Percentiles rank a stretch among this genome's conserved stretches.
These are phyloP conservation scores for Prionailurus viverrinus DNA, from an alignment of 2,113 vertebrate genomes.

Conservation along the genomic window DNA sequence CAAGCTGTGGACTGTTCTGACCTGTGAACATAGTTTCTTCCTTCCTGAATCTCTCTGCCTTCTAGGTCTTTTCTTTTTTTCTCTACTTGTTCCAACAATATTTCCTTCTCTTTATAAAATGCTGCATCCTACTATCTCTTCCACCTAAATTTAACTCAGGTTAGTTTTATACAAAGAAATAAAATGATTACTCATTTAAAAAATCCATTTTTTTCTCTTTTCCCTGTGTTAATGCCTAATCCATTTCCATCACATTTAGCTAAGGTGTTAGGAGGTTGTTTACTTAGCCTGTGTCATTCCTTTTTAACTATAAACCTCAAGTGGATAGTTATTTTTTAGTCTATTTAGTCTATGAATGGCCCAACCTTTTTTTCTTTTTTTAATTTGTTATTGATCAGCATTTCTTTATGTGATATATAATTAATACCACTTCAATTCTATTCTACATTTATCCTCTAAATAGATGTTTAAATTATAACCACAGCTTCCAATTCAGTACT, in stretches of 20 bases:
- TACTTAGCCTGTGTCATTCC: neutral
- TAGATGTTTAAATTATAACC: slow-evolving; percentile 44
- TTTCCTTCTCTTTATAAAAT: slow-evolving; percentile 14
- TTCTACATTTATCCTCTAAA: slow-evolving; percentile 47
- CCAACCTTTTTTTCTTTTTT: neutral
- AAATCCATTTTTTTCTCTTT: neutral
- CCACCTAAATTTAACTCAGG: neutral
- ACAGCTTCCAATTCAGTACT: neutral
- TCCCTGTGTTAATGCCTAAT: neutral
- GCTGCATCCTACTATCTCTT: neutral
- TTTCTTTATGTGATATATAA: slow-evolving; percentile 62
- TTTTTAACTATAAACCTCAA: neutral
- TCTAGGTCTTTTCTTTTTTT: neutral
- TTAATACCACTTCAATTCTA: slow-evolving; percentile 40
- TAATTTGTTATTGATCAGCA: neutral
- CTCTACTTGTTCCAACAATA: neutral
- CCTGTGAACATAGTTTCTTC: neutral
- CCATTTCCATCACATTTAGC: neutral
- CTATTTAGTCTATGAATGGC: neutral
- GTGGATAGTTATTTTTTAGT: neutral
- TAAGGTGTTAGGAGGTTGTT: neutral
- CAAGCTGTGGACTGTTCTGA: neutral
- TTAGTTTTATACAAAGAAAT: neutral
- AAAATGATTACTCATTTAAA: neutral
- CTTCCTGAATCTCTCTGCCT: neutral